A percentile compares a stretch with the other conserved stretches of the same genome.
Conservation (phyloP, 2,888 invertebrate genomes). For the Cylindroiulus punctatus region DNA sequence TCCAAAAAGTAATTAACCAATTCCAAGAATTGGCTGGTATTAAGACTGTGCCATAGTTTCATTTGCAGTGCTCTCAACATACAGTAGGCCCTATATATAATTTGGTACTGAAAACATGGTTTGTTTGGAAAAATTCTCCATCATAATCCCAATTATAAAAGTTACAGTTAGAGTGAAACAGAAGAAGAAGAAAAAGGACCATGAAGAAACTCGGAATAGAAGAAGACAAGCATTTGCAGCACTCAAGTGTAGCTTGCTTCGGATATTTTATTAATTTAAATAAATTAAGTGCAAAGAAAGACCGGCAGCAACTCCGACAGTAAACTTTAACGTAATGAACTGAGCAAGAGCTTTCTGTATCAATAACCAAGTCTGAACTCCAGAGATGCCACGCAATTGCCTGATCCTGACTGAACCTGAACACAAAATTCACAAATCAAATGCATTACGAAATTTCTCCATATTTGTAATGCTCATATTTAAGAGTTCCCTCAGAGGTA, state of each 20-base stretch:
- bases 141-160: not conserved
- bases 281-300: not conserved
- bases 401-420: no score
- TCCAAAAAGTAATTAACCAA: slow-evolving; percentile 8
- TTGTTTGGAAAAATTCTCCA: not conserved
- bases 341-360: no score
- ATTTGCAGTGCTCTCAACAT: not conserved
- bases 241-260: not conserved
- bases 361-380: no score
- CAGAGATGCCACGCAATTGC: no score
- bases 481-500: no score
- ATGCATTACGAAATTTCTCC: no score
- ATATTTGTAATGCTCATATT: no score
- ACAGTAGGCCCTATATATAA: not conserved
- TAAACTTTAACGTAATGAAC: no score
- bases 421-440: no score
- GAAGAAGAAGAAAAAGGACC: not conserved
- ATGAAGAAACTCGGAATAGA: not conserved
- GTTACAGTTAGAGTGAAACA: not conserved
- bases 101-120: not conserved
- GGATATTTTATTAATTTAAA: not conserved
- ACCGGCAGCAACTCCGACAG: not conserved
- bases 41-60: not conserved
- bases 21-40: no score
- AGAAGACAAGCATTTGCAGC: not conserved